A percentile compares a stretch with the other conserved stretches of the same genome.
phyloP scores from a whole-genome alignment of 1,140 invertebrate genomes.

The Sycophila sp. region DNA sequence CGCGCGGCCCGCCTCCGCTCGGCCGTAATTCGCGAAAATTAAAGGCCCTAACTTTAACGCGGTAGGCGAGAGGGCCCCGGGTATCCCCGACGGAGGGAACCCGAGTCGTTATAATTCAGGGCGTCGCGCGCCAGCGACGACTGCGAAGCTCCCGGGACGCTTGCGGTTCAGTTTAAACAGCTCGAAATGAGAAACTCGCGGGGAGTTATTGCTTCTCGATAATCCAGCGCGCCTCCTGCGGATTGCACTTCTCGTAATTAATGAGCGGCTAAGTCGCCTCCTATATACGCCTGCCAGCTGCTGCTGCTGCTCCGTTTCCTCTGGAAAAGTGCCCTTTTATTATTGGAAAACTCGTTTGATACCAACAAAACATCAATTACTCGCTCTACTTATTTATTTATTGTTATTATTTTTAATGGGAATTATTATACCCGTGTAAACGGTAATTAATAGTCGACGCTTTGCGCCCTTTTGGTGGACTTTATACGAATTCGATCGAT shows the following conservation, averaged over 20 bases:
- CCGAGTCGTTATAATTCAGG: conserved; percentile 8
- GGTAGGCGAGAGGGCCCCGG: not conserved
- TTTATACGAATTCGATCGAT: no score
- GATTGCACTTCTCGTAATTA: not conserved
- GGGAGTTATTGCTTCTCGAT: conserved; percentile 11
- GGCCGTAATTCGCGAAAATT: conserved; percentile 14
- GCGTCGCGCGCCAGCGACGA: not conserved
- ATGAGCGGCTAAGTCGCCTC: not conserved
- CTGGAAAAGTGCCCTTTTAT: no score
- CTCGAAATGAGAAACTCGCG: conserved; percentile 1
- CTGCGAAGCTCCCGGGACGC: not conserved
- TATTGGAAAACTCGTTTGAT: not conserved
- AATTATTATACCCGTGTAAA: no score
- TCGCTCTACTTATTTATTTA: not conserved
- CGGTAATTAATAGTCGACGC: no score
- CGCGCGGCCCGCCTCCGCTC: not conserved
- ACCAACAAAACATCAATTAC: not conserved
- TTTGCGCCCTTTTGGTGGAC: no score
- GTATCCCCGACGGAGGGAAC: not conserved
- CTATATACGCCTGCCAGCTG: not conserved
- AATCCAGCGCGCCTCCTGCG: not conserved
- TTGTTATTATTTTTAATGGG: no score
- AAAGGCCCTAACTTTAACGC: conserved; percentile 18
- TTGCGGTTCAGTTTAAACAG: conserved; percentile 3
- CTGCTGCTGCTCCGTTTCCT: not conserved